Percentiles rank a stretch among this genome's conserved stretches.
Conservation (phyloP, 2,888 invertebrate species). For the Coelinius sp. region DNA sequence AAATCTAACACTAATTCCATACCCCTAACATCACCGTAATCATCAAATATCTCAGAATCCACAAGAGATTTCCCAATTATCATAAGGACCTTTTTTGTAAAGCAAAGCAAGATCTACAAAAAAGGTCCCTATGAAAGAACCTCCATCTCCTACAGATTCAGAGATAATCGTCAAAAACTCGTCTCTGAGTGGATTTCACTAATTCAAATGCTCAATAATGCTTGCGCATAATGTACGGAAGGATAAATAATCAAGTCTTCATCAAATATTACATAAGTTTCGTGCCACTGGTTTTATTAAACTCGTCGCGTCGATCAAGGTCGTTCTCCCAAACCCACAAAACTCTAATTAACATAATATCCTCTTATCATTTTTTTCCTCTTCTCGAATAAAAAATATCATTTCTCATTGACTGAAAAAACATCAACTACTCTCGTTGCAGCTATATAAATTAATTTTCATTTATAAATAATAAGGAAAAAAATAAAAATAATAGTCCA, state of each 20-base stretch:
- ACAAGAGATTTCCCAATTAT: neutral
- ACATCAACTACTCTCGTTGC: neutral
- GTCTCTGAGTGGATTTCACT: too few species aligned
- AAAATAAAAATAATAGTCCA: neutral
- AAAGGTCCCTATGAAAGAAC: too few species aligned
- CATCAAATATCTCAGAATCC: too few species aligned
- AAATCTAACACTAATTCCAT: slow-evolving; percentile 8
- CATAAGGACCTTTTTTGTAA: neutral
- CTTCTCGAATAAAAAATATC: too few species aligned
- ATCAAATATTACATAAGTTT: slow-evolving; percentile 3
- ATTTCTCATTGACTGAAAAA: neutral
- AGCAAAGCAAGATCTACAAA: too few species aligned
- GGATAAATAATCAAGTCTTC: too few species aligned
- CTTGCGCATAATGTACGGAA: too few species aligned
- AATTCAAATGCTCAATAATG: too few species aligned
- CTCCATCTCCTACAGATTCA: too few species aligned
- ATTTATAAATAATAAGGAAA: neutral
- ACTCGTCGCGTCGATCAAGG: slow-evolving; percentile 11
- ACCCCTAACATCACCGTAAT: too few species aligned
- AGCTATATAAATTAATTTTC: neutral
- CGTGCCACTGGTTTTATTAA: neutral
- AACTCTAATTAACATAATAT: neutral
- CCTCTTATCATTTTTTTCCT: neutral
- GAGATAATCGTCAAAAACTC: too few species aligned
- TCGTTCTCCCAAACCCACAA: neutral